A percentile compares a stretch with the other conserved stretches of the same genome.
These are phyloP conservation scores for Leptinotarsa tumamoca DNA, from an alignment of 2,888 invertebrate species.

Conservation along the genomic window DNA sequence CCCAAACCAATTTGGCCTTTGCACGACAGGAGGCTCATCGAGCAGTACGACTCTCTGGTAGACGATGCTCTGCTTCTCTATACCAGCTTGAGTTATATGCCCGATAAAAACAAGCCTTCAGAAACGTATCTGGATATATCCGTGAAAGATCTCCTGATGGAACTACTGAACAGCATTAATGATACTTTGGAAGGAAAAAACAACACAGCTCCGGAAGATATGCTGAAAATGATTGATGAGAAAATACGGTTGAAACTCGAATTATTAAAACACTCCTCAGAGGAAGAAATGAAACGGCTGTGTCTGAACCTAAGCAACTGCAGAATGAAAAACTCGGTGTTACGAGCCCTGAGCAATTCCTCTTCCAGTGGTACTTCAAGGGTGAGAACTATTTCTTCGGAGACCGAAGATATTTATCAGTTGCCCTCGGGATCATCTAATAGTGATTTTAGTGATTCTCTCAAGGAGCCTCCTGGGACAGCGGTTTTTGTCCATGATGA, in stretches of 20 bases:
- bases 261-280: conserved; percentile 59
- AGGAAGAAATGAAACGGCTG: conserved; percentile 65
- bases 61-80: conserved; percentile 64
- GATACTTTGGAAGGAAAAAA: conserved; percentile 62
- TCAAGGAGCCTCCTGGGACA: conserved; percentile 44
- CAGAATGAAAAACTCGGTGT: conserved; percentile 62
- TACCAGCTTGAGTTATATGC: conserved; percentile 60
- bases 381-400: conserved; percentile 54
- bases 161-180: conserved; percentile 63
- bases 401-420: conserved; percentile 62
- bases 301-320: conserved; percentile 64
- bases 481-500: conserved; percentile 63
- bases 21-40: conserved; percentile 46
- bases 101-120: conserved; percentile 43
- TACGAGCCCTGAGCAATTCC: conserved; percentile 62
- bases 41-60: conserved; percentile 62
- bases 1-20: conserved; percentile 67
- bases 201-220: conserved; percentile 61
- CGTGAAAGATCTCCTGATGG: conserved; percentile 63
- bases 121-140: conserved; percentile 56
- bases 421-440: conserved; percentile 62
- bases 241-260: conserved; percentile 62
- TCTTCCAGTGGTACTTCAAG: conserved; percentile 61
- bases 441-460: conserved; percentile 63
- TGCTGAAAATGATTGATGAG: conserved; percentile 63